Conservation (phyloP, 2,113 vertebrate genomes). For the Romanogobio albipinnatus region DNA sequence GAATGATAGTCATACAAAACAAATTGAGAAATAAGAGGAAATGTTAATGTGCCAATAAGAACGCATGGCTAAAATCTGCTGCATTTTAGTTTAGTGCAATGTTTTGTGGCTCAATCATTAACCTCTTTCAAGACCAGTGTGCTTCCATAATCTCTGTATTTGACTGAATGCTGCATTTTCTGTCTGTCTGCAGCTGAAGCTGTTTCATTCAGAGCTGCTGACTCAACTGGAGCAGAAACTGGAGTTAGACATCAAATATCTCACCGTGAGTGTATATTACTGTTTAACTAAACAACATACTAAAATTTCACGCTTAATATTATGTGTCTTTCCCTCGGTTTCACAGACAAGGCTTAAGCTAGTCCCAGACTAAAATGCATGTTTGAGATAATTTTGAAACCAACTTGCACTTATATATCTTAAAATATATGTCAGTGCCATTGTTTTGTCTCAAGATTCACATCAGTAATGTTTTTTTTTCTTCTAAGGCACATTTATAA, state of each 20-base stretch:
- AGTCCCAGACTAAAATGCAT: too few species aligned
- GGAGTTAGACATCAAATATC: conserved; percentile 85
- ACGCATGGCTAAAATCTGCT: neutral
- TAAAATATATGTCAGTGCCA: too few species aligned
- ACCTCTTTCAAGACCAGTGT: neutral
- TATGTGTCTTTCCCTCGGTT: too few species aligned
- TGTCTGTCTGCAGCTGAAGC: conserved; percentile 75
- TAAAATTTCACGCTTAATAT: too few species aligned
- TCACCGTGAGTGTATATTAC: conserved; percentile 70
- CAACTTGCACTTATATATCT: too few species aligned
- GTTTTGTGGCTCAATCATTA: neutral
- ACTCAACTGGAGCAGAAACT: conserved; percentile 85
- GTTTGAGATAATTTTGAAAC: too few species aligned
- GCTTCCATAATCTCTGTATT: neutral
- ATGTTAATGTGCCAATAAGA: neutral
- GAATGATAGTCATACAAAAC: neutral
- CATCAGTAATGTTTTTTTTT: too few species aligned
- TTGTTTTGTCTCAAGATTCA: too few species aligned
- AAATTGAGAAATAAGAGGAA: neutral
- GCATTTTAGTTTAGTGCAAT: neutral
- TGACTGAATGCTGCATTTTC: neutral
- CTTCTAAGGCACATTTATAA: too few species aligned
- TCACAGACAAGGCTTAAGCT: too few species aligned
- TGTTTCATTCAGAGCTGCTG: conserved; percentile 85
- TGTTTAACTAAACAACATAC: neutral